These are phyloP conservation scores for Poeciliopsis retropinna DNA, from an alignment of 2,113 vertebrate genomes.

Conservation along the genomic window DNA sequence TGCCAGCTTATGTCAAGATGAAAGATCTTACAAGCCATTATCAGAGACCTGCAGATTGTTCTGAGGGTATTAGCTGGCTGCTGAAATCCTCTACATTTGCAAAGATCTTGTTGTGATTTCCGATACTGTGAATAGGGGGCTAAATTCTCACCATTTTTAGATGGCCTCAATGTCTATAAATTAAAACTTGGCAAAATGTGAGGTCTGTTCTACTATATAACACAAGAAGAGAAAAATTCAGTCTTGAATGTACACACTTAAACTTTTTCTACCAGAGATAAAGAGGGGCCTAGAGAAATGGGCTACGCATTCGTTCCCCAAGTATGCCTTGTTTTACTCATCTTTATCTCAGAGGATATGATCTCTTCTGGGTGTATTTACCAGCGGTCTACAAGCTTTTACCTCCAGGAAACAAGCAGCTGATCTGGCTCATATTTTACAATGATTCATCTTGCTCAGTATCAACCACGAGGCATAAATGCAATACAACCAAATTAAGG, in stretches of 20 bases:
- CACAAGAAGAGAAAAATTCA: not conserved
- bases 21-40: conserved; percentile 77
- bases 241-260: not conserved
- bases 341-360: conserved; percentile 60
- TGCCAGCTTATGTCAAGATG: conserved; percentile 79
- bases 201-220: conserved; percentile 36
- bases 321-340: conserved; percentile 41
- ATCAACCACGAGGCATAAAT: conserved; percentile 70
- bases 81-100: conserved; percentile 72
- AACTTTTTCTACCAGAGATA: conserved; percentile 16
- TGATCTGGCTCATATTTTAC: conserved; percentile 74
- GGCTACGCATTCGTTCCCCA: conserved; percentile 18
- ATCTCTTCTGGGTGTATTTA: conserved; percentile 76
- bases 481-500: conserved; percentile 76
- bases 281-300: conserved; percentile 5
- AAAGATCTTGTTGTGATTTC: conserved; percentile 73
- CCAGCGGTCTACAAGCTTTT: conserved; percentile 68
- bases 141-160: conserved; percentile 62
- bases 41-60: conserved; percentile 73
- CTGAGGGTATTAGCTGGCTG: conserved; percentile 67
- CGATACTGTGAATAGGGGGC: conserved; percentile 46
- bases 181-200: conserved; percentile 49
- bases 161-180: conserved; percentile 61
- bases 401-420: conserved; percentile 72
- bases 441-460: conserved; percentile 74